Evolutionary conservation across 2,797 vertebrate species (phyloP).

Genomic region (Knipowitschia caucasica): DNA sequence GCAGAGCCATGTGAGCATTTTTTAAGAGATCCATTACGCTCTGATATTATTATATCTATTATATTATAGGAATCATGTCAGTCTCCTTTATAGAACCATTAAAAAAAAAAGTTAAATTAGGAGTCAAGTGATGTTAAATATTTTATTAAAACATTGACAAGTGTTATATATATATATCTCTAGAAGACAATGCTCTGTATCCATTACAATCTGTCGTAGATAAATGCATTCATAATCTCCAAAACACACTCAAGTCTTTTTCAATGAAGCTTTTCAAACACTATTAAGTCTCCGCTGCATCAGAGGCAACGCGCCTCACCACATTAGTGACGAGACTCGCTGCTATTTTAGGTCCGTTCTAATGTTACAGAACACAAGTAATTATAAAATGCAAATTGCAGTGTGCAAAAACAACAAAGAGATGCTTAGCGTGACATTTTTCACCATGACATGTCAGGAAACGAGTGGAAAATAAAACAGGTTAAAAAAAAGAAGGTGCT

Average conservation of each 20-base stretch:
- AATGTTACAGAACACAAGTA: constrained; percentile 70
- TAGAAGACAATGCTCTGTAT: constrained; percentile 26
- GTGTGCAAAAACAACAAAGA: constrained; percentile 65
- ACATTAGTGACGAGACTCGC: constrained; percentile 44
- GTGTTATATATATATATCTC: constrained; percentile 18
- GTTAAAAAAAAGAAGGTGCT: constrained; percentile 50
- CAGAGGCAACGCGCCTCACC: constrained; percentile 43
- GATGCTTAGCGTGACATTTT: constrained; percentile 61
- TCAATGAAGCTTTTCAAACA: constrained; percentile 31
- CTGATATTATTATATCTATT: too few species aligned
- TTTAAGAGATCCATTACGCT: too few species aligned
- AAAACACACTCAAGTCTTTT: constrained; percentile 43
- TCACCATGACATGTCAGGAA: constrained; percentile 61
- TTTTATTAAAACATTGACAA: constrained; percentile 55
- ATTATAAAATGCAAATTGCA: constrained; percentile 79
- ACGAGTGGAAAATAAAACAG: constrained; percentile 38
- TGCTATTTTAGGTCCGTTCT: constrained; percentile 51
- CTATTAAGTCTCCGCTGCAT: constrained; percentile 31
- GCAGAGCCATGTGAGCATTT: too few species aligned
- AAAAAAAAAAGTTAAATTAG: constrained; percentile 27
- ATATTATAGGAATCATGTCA: too few species aligned
- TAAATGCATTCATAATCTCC: constrained; percentile 40
- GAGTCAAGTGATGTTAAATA: constrained; percentile 52
- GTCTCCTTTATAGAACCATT: too few species aligned
- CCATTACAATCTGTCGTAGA: constrained; percentile 38